Evolutionary conservation across 2,797 vertebrate species (phyloP).

Genomic region (Pseudochirops cupreus): DNA sequence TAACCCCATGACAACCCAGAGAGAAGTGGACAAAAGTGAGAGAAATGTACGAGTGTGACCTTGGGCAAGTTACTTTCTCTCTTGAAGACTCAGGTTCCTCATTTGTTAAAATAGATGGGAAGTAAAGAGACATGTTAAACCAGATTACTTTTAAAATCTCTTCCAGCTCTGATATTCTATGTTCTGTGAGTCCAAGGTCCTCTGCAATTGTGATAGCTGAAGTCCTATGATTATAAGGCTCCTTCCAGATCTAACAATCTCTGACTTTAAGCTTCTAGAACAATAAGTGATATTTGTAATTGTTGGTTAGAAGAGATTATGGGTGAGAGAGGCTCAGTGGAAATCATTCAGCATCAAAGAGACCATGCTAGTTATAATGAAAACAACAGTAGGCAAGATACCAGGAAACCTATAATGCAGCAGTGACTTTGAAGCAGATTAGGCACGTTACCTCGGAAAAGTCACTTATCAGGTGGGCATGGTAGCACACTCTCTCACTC

Average conservation of each 20-base stretch:
- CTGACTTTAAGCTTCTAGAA: neutral
- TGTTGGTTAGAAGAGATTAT: neutral
- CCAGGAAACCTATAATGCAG: no score
- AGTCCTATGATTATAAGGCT: neutral
- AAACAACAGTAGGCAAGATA: no score
- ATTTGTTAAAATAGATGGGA: neutral
- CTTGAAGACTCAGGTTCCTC: neutral
- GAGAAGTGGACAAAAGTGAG: neutral
- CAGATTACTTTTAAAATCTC: neutral
- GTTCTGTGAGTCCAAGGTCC: neutral
- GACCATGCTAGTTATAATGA: neutral
- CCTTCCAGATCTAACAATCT: neutral
- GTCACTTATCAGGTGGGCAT: no score
- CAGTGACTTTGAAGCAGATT: no score
- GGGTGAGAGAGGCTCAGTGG: neutral
- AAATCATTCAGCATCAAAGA: neutral
- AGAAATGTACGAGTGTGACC: neutral
- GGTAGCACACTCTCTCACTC: no score
- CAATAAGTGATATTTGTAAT: neutral
- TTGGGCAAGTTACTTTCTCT: slow-evolving; percentile 28
- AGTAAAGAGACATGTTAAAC: neutral
- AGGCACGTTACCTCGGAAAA: no score
- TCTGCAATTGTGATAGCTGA: neutral
- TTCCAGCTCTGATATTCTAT: neutral
- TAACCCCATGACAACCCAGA: neutral